Conservation (phyloP, 1,140 invertebrate species). For the Chrysopa pallens region DNA sequence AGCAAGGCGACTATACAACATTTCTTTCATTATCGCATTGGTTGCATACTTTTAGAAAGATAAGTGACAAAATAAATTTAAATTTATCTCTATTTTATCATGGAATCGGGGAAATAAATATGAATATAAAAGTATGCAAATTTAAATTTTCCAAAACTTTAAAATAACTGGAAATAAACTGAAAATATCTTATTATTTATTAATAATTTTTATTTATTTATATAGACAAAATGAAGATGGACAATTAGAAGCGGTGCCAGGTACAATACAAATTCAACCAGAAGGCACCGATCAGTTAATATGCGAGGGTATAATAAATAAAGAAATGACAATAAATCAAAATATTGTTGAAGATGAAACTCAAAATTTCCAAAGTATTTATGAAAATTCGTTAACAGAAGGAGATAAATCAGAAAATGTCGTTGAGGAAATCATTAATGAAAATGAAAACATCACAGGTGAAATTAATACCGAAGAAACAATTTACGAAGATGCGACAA, state of each 20-base stretch:
- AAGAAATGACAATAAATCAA: not conserved
- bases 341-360: not conserved
- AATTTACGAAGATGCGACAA: not conserved
- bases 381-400: not conserved
- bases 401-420: not conserved
- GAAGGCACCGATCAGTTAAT: not conserved
- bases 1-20: too few relatives aligned
- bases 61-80: too few relatives aligned
- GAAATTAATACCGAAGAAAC: not conserved
- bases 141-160: too few relatives aligned
- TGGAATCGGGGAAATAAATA: too few relatives aligned
- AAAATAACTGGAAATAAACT: too few relatives aligned
- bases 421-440: not conserved
- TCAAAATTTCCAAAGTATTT: not conserved
- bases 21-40: too few relatives aligned
- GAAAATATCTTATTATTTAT: not conserved
- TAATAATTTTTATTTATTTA: not conserved
- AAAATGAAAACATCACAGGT: not conserved
- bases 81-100: too few relatives aligned
- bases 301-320: not conserved
- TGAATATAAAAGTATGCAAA: too few relatives aligned
- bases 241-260: conserved; percentile 6
- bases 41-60: too few relatives aligned
- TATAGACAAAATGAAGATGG: conserved; percentile 4
- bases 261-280: conserved; percentile 1